These are phyloP conservation scores for Ispidina picta DNA, from an alignment of 2,797 vertebrate species.

Conservation along the genomic window DNA sequence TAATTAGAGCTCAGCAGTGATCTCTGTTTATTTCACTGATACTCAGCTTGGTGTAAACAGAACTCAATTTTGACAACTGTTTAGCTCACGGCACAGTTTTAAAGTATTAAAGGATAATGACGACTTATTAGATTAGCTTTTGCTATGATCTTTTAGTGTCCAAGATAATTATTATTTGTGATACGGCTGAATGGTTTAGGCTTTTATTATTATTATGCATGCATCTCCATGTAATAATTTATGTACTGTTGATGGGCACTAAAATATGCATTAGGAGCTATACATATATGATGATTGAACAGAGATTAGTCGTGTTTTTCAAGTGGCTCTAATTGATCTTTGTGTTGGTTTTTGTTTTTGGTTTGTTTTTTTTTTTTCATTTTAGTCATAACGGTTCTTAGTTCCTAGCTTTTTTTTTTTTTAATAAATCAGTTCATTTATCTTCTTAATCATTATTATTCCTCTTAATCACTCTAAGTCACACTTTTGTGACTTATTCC, in stretches of 20 bases:
- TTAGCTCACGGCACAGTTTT: constrained; percentile 76
- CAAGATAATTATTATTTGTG: constrained; percentile 75
- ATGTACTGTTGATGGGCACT: constrained; percentile 40
- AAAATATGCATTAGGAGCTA: constrained; percentile 50
- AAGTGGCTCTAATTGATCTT: background rate
- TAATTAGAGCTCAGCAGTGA: constrained; percentile 67
- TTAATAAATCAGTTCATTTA: background rate
- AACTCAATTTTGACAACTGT: constrained; percentile 75
- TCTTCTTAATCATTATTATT: constrained; percentile 26
- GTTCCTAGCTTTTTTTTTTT: constrained; percentile 9
- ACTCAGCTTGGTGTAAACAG: constrained; percentile 70
- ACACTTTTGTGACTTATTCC: background rate
- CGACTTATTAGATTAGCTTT: constrained; percentile 83
- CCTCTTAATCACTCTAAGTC: constrained; percentile 5
- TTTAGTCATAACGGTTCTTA: background rate
- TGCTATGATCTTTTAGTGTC: constrained; percentile 76
- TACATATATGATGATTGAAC: constrained; percentile 17
- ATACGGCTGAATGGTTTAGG: constrained; percentile 63
- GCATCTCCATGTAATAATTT: constrained; percentile 39
- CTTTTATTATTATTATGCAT: constrained; percentile 45
- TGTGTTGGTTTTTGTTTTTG: background rate
- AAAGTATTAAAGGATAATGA: constrained; percentile 79
- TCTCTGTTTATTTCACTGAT: constrained; percentile 58
- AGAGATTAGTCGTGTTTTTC: constrained; percentile 11
- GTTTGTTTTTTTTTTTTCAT: background rate